Base-by-base conservation (phyloP, 92 coral and sea anemone genomes). In the Porites evermanni region DNA sequence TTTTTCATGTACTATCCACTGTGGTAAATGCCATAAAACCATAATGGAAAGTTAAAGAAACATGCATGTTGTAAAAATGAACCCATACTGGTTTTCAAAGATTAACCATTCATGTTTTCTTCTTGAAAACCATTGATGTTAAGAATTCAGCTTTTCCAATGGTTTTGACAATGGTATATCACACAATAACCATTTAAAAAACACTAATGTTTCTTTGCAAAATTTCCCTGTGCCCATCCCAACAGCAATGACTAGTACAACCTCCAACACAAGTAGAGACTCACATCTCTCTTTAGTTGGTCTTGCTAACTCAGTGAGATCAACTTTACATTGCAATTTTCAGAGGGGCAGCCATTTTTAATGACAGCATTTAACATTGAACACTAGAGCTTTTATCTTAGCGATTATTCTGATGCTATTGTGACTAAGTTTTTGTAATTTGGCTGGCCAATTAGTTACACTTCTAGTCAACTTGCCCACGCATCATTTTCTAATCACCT, bases 281-380 rank as follows among this genome's bases (percentile, higher is more conserved):
- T 29, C 32, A 29, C 32, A 29, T 29, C 32, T 29, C 32, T 29
- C 32, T 29, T 29, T 29, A 29, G 32, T 29, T 29, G 32, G 32
- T 29, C 32, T 29, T 29, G 32, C 32, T 4, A 29, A 29, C 32
- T 29, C 32, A 29, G 32, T 29, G 32, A 38, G 47, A 38, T 38
- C 47, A 38, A 38, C 47, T 4, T 38, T 38, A 38, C 47, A 38
- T 38, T 38, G 4, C 47, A 38, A 38, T 38, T 38, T 38, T 38
- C 5, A 38, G 14, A 84, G 92, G n/a, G 84, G 78, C 70, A 60
- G 44, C 12, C 64, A 16, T 52, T 87, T 60, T 79, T 81, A 17
- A 12, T 26, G 32, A 66, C 86, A 17, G 11, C 64, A 19, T 87
- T 87, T 78, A 71, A 79, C 54, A 5, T 87, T 10, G 68, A 64